These are phyloP conservation scores for Gymnocephalus cernua DNA, from an alignment of 2,113 vertebrate genomes.

Conservation along the genomic window DNA sequence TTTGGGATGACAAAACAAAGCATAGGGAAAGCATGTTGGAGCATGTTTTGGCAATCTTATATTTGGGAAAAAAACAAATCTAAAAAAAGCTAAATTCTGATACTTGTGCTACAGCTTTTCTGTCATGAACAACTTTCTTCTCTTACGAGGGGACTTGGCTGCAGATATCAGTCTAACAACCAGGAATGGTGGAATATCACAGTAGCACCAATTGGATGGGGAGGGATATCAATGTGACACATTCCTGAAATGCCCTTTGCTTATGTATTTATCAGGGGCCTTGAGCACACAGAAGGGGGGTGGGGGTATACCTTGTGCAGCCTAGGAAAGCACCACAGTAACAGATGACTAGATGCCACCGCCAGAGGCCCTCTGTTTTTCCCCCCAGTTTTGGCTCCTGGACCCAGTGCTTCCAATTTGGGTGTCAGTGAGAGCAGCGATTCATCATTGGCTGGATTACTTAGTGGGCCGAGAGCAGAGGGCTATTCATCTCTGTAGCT, in stretches of 20 bases:
- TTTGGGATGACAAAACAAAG: background rate
- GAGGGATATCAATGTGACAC: conserved; percentile 63
- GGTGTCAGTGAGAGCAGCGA: conserved; percentile 78
- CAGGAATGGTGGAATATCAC: conserved; percentile 29
- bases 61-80: too few species aligned
- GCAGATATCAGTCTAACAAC: conserved; percentile 13
- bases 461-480: conserved; percentile 82
- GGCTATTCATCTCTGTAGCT: conserved; percentile 81
- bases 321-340: conserved; percentile 75
- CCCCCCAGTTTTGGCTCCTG: conserved; percentile 60
- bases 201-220: conserved; percentile 28
- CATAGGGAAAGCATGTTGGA: background rate
- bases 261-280: conserved; percentile 78
- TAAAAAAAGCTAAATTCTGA: too few species aligned
- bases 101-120: too few species aligned
- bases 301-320: conserved; percentile 55
- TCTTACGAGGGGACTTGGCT: background rate
- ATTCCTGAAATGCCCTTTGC: conserved; percentile 73
- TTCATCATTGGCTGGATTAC: conserved; percentile 79
- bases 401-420: conserved; percentile 81
- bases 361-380: conserved; percentile 60
- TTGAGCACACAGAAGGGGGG: conserved; percentile 55
- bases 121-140: background rate
- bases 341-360: conserved; percentile 76
- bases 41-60: too few species aligned